A percentile compares a stretch with the other conserved stretches of the same genome.
Evolutionary conservation across 2,797 vertebrate genomes (phyloP).

Genomic region (Chaenodraco wilsoni): DNA sequence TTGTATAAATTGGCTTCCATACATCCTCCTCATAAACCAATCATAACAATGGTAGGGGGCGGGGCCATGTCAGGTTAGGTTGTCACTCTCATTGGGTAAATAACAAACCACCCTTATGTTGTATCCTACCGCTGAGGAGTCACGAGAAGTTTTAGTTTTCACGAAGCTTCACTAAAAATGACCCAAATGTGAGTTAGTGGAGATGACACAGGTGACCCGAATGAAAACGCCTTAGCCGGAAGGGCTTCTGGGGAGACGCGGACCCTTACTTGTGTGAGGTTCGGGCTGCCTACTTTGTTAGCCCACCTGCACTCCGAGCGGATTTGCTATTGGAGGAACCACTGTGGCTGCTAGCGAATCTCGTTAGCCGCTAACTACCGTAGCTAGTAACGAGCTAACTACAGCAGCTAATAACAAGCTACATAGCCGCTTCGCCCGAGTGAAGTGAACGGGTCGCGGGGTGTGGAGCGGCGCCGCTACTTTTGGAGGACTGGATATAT

Average conservation of each 20-base stretch:
- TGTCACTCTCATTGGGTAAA: constrained; percentile 79
- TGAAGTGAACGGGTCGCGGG: constrained; percentile 54
- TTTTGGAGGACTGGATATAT: constrained; percentile 17
- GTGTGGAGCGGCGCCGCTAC: constrained; percentile 35
- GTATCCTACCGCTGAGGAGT: constrained; percentile 54
- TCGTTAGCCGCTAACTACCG: constrained; percentile 57
- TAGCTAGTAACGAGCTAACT: constrained; percentile 35
- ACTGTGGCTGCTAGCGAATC: constrained; percentile 8
- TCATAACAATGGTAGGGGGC: constrained; percentile 66
- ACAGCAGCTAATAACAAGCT: constrained; percentile 37
- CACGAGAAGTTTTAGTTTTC: constrained; percentile 73
- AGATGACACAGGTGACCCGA: constrained; percentile 1
- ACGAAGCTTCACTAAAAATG: background rate
- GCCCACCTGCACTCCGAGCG: constrained; percentile 32
- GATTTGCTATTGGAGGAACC: constrained; percentile 3
- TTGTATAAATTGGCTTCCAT: constrained; percentile 1
- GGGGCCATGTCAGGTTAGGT: constrained; percentile 73
- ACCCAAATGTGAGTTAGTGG: no score
- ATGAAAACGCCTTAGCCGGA: background rate
- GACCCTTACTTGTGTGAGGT: background rate
- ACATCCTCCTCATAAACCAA: constrained; percentile 64
- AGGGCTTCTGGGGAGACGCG: background rate
- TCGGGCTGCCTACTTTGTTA: constrained; percentile 6
- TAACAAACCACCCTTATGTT: constrained; percentile 80
- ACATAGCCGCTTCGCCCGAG: constrained; percentile 47